Base-by-base conservation (phyloP, 1,140 invertebrate genomes). In the Pseudomyrmex concolor region DNA sequence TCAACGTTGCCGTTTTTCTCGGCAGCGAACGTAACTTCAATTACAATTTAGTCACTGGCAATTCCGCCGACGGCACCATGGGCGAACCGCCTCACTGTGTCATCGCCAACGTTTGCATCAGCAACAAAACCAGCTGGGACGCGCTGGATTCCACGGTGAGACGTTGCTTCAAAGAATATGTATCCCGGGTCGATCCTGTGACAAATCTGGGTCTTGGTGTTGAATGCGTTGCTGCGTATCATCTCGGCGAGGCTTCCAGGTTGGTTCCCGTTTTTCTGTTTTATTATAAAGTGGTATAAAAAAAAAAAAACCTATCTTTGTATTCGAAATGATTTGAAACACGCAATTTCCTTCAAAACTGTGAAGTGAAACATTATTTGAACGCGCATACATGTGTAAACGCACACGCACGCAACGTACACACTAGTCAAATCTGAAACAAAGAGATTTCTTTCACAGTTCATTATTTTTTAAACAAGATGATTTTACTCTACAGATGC, bases 41-140 rank as follows among this genome's bases (percentile, higher is more conserved):
- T 80, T 94, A 93, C n/a, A 95, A 94, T 86, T 88, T 91, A 25
- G 70, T 89, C 10, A 86, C 88, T 4, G 90, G 89, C 0, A 93
- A 90, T 57, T 84, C 86, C 1, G 68, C 85, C 1, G 87, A 89
- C 3, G 95, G 94, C 84, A 95, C 95, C 85, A 93, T 93, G 80
- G 95, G 95, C 72, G 95, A 96, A 86, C 95, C 95, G 9, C 93
- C 95, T 13, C 95, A 95, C 86, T 95, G 95, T 76, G 95, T 97
- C 4, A 98, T 99, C 91, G 98, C 98, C 5, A 97, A 96, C 85
- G 96, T 99, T 3, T 97, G 96, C 89, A 97, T 99, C 63, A 98
- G 97, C 87, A 97, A 97, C 50, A 98, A 99, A 93, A 99, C 98
- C 0, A 98, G 97, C 50, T 99, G 99, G 99, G 97, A 98, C 91